Evolutionary conservation across 2,888 invertebrate genomes (phyloP).

Genomic region (Diarsia dahlii): DNA sequence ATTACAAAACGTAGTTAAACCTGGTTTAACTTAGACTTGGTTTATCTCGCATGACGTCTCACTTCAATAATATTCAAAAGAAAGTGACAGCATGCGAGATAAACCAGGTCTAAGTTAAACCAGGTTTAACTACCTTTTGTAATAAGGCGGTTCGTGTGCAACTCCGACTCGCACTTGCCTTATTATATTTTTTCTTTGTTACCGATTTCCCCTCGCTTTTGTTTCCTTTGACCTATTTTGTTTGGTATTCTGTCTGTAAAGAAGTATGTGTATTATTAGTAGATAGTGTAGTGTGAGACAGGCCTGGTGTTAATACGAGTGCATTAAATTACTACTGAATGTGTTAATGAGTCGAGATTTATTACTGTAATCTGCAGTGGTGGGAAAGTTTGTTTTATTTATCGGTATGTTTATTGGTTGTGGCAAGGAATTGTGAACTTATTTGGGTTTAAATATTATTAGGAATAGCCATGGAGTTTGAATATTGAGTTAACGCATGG

Average conservation of each 20-base stretch:
- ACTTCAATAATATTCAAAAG: no score
- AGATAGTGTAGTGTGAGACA: slow-evolving; percentile 31
- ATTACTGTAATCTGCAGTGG: slow-evolving; percentile 39
- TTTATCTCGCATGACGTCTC: no score
- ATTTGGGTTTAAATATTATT: background rate
- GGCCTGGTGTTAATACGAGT: slow-evolving; percentile 33
- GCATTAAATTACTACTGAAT: slow-evolving; percentile 35
- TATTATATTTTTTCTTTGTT: slow-evolving; percentile 16
- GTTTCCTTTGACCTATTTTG: slow-evolving; percentile 49
- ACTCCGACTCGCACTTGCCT: background rate
- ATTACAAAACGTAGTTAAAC: no score
- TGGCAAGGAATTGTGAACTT: background rate
- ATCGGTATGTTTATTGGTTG: slow-evolving; percentile 4
- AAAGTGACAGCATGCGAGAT: no score
- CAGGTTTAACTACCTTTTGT: no score
- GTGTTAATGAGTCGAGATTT: slow-evolving; percentile 54
- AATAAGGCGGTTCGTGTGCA: no score
- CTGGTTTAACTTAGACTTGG: no score
- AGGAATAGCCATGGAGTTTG: background rate
- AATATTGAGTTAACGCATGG: background rate
- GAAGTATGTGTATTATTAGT: slow-evolving; percentile 33
- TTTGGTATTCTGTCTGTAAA: slow-evolving; percentile 46
- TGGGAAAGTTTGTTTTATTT: slow-evolving; percentile 42
- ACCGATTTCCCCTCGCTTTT: slow-evolving; percentile 32
- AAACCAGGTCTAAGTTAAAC: no score